Percentiles rank a stretch among this genome's conserved stretches.
Evolutionary conservation across 2,888 invertebrate species (phyloP).

Genomic region (Drosophila fungiperda): DNA sequence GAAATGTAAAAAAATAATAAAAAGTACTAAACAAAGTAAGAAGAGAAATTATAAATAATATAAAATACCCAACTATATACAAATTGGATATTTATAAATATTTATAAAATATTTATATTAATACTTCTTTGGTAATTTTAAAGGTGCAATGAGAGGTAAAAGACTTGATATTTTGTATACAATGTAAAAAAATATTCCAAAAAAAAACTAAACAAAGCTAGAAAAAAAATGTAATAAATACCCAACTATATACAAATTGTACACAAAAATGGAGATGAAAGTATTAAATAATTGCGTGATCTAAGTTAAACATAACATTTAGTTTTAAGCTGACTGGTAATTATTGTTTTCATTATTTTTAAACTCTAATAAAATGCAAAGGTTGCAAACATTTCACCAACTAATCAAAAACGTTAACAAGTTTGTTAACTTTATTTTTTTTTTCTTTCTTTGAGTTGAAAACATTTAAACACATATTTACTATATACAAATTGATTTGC

Average conservation of each 20-base stretch:
- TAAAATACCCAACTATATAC: slow-evolving; percentile 1
- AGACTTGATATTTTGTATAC: slow-evolving; percentile 35
- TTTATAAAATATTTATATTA: slow-evolving; percentile 58
- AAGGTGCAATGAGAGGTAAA: slow-evolving; percentile 15
- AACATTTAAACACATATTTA: slow-evolving; percentile 41
- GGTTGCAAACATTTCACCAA: slow-evolving; percentile 33
- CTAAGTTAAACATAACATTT: slow-evolving; percentile 15
- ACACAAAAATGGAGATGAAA: slow-evolving; percentile 23
- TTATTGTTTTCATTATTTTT: slow-evolving; percentile 26
- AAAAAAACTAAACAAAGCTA: neutral
- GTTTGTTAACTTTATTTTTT: neutral
- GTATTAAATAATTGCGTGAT: slow-evolving; percentile 49
- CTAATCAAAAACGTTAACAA: slow-evolving; percentile 60
- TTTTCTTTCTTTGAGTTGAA: slow-evolving; percentile 20
- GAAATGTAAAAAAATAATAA: slow-evolving; percentile 22
- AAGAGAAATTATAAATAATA: slow-evolving; percentile 2
- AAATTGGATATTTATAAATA: slow-evolving; percentile 49
- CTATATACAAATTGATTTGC: slow-evolving; percentile 42
- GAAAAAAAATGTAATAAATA: neutral
- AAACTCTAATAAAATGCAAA: slow-evolving; percentile 65
- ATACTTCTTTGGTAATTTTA: slow-evolving; percentile 30
- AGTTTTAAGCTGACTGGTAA: slow-evolving; percentile 7
- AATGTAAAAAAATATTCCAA: slow-evolving; percentile 27
- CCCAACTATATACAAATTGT: slow-evolving; percentile 7
- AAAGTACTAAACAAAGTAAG: neutral